A percentile compares a stretch with the other conserved stretches of the same genome.
These are phyloP conservation scores for Aleadryas rufinucha DNA, from an alignment of 2,113 vertebrate genomes.

Conservation along the genomic window DNA sequence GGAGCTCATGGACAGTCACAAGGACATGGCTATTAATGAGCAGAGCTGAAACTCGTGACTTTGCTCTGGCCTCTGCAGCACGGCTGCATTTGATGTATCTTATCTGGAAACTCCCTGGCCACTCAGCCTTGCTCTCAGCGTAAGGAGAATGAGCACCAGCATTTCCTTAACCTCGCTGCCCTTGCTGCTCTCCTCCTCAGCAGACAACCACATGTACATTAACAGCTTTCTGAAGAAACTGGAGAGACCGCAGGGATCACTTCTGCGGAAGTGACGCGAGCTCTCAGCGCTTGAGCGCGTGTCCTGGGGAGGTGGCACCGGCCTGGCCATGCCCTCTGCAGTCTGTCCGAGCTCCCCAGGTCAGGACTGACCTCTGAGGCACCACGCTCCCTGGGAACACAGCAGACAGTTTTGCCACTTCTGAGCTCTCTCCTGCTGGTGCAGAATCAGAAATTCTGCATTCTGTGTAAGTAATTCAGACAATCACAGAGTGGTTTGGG, in stretches of 20 bases:
- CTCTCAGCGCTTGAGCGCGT: fast-evolving
- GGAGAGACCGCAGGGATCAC: background rate
- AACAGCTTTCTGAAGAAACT: background rate
- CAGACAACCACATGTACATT: background rate
- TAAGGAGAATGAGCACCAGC: background rate
- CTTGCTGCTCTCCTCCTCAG: background rate
- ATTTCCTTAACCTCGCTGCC: background rate
- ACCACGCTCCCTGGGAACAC: background rate
- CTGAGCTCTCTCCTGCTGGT: background rate
- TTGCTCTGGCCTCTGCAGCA: background rate
- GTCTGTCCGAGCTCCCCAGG: fast-evolving
- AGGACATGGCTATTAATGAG: background rate
- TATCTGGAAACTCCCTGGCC: background rate
- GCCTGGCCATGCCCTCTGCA: background rate
- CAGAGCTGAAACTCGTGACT: fast-evolving
- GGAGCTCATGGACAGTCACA: background rate
- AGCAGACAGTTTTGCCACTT: background rate
- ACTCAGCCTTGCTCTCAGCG: background rate
- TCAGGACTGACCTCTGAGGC: background rate
- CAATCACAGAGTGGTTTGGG: no score
- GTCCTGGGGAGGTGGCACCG: fast-evolving
- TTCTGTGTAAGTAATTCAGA: background rate
- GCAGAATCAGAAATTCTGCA: background rate
- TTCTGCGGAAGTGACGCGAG: background rate
- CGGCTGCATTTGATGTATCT: background rate